Conservation (phyloP, 2,797 vertebrate genomes). For the Microctenopoma steveboyesi region DNA sequence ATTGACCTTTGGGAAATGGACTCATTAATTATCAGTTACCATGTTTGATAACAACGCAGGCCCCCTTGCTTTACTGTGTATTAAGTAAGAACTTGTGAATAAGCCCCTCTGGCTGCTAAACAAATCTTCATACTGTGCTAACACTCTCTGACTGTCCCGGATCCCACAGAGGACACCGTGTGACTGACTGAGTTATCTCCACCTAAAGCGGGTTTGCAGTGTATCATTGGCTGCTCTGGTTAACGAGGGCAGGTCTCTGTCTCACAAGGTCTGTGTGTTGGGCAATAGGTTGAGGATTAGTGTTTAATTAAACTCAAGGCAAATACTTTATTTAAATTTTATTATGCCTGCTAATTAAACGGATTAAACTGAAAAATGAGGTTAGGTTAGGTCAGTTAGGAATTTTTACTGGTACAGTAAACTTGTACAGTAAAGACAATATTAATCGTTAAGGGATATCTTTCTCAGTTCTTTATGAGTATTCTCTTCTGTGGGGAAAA, state of each 20-base stretch:
- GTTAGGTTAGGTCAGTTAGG: not conserved
- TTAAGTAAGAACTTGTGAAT: constrained; percentile 53
- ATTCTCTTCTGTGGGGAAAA: constrained; percentile 1
- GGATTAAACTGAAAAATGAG: constrained; percentile 40
- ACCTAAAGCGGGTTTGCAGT: constrained; percentile 31
- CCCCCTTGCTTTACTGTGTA: constrained; percentile 49
- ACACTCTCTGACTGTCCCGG: constrained; percentile 59
- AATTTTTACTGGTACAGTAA: constrained; percentile 5
- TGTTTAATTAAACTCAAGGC: constrained; percentile 69
- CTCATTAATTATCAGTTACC: constrained; percentile 31
- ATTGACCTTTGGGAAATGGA: constrained; percentile 18
- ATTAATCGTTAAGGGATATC: constrained; percentile 20
- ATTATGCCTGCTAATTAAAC: constrained; percentile 55
- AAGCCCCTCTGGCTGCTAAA: constrained; percentile 45
- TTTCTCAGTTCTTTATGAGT: constrained; percentile 3
- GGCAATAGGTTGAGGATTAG: constrained; percentile 63
- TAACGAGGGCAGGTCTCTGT: constrained; percentile 61
- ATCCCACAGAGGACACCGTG: constrained; percentile 56
- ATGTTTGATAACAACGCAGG: constrained; percentile 28
- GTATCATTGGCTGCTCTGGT: constrained; percentile 61
- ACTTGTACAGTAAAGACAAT: constrained; percentile 5
- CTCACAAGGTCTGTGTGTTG: constrained; percentile 50
- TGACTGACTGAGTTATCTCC: constrained; percentile 54
- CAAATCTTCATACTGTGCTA: constrained; percentile 39
- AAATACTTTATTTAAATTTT: constrained; percentile 62